Evolutionary conservation across 2,113 vertebrate genomes (phyloP).

Genomic region (Arizona elegans): DNA sequence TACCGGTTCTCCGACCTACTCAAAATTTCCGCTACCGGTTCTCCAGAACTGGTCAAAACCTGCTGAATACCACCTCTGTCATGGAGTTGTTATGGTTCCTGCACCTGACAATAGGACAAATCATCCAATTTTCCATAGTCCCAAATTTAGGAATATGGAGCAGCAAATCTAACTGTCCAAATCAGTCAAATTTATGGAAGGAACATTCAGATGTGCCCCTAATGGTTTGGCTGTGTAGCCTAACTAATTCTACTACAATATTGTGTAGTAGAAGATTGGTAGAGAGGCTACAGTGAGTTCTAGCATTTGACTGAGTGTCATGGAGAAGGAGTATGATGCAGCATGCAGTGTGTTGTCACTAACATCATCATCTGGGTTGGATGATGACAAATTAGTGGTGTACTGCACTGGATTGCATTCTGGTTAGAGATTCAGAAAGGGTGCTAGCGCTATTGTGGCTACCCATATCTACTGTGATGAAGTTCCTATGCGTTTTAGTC

Average conservation of each 20-base stretch:
- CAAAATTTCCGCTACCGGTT: no score
- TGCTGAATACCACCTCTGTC: no score
- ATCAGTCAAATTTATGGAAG: background rate
- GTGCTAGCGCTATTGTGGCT: background rate
- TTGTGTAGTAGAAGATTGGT: background rate
- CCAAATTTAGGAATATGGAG: background rate
- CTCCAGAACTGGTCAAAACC: no score
- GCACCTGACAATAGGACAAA: background rate
- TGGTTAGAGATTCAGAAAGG: background rate
- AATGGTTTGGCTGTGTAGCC: background rate
- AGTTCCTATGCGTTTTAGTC: background rate
- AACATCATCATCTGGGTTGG: background rate
- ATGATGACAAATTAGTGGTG: background rate
- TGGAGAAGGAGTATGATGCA: background rate
- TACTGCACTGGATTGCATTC: background rate
- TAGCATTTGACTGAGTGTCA: background rate
- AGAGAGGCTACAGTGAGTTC: background rate
- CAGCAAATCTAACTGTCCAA: background rate
- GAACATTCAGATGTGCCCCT: background rate
- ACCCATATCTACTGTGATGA: background rate
- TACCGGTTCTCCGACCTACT: no score
- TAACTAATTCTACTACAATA: background rate
- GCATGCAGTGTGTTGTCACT: background rate
- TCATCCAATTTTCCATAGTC: background rate
- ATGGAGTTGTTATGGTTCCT: background rate